phyloP scores from a whole-genome alignment of 2,797 vertebrate species.

The Sebastes itinus region DNA sequence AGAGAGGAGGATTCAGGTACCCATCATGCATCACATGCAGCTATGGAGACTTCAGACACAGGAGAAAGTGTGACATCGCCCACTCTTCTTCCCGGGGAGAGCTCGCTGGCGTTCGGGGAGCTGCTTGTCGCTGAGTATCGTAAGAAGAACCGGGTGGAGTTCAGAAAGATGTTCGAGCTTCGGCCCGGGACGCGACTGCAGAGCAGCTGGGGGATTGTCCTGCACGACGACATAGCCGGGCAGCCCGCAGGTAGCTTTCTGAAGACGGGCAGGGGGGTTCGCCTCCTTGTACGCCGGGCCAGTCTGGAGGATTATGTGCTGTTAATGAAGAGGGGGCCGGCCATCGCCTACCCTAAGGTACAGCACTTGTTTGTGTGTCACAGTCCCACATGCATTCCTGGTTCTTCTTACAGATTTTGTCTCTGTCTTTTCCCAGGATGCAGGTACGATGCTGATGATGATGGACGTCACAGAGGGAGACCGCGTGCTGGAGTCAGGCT shows the following conservation, averaged over 20 bases:
- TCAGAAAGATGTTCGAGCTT: conserved; percentile 85
- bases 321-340: conserved; percentile 87
- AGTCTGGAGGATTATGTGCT: conserved; percentile 90
- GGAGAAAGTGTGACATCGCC: not conserved
- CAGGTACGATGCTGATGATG: conserved; percentile 83
- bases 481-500: conserved; percentile 89
- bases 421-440: conserved; percentile 78
- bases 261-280: conserved; percentile 58
- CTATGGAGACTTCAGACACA: not conserved
- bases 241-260: conserved; percentile 77
- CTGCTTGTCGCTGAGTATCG: conserved; percentile 81
- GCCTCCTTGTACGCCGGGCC: conserved; percentile 82
- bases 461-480: conserved; percentile 90
- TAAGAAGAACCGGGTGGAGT: conserved; percentile 64
- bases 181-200: conserved; percentile 58
- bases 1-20: too few relatives aligned
- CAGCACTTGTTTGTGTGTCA: not conserved
- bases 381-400: not conserved
- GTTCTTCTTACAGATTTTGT: not conserved
- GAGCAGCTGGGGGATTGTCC: conserved; percentile 79
- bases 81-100: conserved; percentile 62
- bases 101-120: conserved; percentile 81
- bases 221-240: conserved; percentile 80
- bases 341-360: conserved; percentile 91
- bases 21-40: not conserved